Conservation (phyloP, 2,888 invertebrate genomes). For the Eupithecia inturbata region DNA sequence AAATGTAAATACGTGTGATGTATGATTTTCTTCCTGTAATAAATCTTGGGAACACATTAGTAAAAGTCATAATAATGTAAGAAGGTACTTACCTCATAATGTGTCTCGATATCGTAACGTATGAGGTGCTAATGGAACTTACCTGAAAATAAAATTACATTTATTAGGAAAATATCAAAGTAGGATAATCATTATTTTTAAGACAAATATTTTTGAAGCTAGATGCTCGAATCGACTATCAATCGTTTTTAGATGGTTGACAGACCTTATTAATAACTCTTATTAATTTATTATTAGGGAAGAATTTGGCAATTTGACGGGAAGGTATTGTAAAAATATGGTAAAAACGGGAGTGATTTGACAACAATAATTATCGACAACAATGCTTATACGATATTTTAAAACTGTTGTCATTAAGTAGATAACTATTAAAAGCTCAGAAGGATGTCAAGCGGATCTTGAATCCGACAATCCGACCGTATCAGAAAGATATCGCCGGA, state of each 20-base stretch:
- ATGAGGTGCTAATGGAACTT: constrained; percentile 45
- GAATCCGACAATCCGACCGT: not conserved
- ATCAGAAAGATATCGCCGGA: constrained; percentile 9
- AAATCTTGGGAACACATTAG: constrained; percentile 49
- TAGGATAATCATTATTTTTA: not conserved
- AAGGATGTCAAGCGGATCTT: not conserved
- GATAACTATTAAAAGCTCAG: not conserved
- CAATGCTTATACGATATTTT: not conserved
- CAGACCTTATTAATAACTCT: not conserved
- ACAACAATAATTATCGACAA: not conserved
- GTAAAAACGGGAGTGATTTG: not conserved
- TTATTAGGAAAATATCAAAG: constrained; percentile 1
- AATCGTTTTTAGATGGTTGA: not conserved
- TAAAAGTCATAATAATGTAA: constrained; percentile 32
- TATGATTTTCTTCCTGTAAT: constrained; percentile 51
- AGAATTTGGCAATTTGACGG: no score
- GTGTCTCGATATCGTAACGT: constrained; percentile 44
- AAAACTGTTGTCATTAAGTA: not conserved
- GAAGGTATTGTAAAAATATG: not conserved
- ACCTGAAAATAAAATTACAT: constrained; percentile 49
- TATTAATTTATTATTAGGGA: not conserved
- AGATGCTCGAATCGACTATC: not conserved
- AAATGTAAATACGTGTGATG: constrained; percentile 32
- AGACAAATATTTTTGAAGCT: not conserved
- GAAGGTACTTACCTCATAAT: constrained; percentile 48